Conservation (phyloP, 1,140 invertebrate genomes). For the Camponotus vicinus region DNA sequence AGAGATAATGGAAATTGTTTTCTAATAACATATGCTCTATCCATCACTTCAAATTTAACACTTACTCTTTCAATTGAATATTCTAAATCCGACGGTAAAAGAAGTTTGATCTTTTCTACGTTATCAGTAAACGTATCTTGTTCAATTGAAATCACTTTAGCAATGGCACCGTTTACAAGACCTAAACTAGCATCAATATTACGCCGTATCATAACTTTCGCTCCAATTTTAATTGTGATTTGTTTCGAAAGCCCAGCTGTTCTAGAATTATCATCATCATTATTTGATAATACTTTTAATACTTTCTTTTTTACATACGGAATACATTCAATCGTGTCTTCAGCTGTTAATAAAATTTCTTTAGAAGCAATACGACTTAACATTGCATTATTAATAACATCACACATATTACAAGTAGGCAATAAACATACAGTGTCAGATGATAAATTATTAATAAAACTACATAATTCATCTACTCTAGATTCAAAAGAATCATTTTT, state of each 20-base stretch:
- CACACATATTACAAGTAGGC: neutral
- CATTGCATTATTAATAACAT: neutral
- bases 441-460: neutral
- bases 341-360: slow-evolving; percentile 9
- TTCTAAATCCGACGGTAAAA: no score
- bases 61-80: no score
- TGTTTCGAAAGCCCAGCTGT: neutral
- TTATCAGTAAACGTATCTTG: no score
- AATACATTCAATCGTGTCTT: neutral
- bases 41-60: no score
- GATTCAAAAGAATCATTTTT: neutral
- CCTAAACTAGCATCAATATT: neutral
- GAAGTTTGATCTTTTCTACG: neutral
- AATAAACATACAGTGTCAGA: neutral
- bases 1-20: no score
- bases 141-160: no score
- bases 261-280: slow-evolving; percentile 2
- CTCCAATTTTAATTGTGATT: neutral
- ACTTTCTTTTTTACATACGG: slow-evolving; percentile 3
- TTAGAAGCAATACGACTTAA: neutral
- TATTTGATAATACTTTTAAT: slow-evolving; percentile 6
- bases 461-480: slow-evolving; percentile 6
- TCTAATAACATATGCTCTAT: no score
- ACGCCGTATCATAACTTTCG: neutral
- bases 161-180: neutral